Conservation (phyloP, 2,888 invertebrate species). For the Pseudococcus viburni region DNA sequence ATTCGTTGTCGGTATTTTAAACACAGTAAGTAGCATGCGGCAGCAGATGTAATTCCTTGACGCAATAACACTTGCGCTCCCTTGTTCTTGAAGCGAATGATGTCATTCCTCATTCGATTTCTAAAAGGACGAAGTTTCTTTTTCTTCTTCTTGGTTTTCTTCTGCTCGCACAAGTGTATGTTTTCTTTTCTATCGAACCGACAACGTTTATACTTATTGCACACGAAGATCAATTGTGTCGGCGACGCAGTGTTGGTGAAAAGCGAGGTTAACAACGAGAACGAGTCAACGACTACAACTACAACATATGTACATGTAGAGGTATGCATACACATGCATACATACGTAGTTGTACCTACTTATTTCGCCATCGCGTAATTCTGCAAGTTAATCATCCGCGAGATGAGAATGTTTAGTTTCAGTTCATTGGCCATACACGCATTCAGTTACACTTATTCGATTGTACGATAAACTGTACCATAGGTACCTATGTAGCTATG, state of each 20-base stretch:
- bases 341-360: background rate
- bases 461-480: too few relatives aligned
- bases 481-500: background rate
- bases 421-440: conserved; percentile 56
- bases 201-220: conserved; percentile 28
- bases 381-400: conserved; percentile 40
- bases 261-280: conserved; percentile 20
- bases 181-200: background rate
- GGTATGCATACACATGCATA: too few relatives aligned
- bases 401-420: conserved; percentile 36
- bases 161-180: conserved; percentile 19
- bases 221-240: conserved; percentile 32
- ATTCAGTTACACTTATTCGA: too few relatives aligned
- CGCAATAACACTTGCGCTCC: conserved; percentile 59
- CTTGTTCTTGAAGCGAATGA: conserved; percentile 44
- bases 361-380: conserved; percentile 50
- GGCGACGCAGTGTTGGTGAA: background rate
- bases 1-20: background rate
- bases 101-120: conserved; percentile 34
- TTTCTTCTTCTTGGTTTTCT: conserved; percentile 2
- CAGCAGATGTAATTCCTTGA: conserved; percentile 44
- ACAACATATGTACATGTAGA: too few relatives aligned
- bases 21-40: background rate
- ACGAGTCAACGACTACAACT: background rate
- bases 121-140: conserved; percentile 22